These are phyloP conservation scores for Ornithoptera priamus DNA, from an alignment of 2,888 invertebrate species.

Conservation along the genomic window DNA sequence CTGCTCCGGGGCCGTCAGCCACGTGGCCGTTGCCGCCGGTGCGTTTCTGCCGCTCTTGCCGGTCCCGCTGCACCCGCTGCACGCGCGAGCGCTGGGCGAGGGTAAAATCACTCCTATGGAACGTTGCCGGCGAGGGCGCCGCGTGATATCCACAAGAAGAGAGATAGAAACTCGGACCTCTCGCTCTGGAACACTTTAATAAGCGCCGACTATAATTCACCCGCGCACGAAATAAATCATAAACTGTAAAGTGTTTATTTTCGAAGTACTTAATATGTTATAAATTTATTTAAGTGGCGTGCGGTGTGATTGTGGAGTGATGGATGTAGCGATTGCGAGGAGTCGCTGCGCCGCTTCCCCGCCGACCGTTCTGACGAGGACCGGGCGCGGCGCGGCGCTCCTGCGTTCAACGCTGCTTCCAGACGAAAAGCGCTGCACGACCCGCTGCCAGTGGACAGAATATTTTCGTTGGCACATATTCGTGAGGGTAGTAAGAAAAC, in stretches of 20 bases:
- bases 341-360: neutral
- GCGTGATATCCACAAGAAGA: conserved; percentile 68
- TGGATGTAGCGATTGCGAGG: conserved; percentile 72
- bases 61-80: conserved; percentile 14
- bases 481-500: too few relatives aligned
- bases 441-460: too few relatives aligned
- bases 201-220: conserved; percentile 75
- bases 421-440: too few relatives aligned
- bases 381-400: too few relatives aligned
- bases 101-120: conserved; percentile 76
- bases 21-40: too few relatives aligned
- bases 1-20: neutral
- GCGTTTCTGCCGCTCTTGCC: neutral
- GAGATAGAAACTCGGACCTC: conserved; percentile 66
- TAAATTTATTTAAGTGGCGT: conserved; percentile 79
- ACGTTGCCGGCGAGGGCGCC: conserved; percentile 62
- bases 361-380: too few relatives aligned
- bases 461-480: too few relatives aligned
- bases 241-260: conserved; percentile 78
- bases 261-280: conserved; percentile 78
- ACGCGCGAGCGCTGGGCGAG: conserved; percentile 64
- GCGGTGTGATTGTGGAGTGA: conserved; percentile 75
- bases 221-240: conserved; percentile 76
- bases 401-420: too few relatives aligned
- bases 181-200: conserved; percentile 60